These are phyloP conservation scores for Phoenicopterus ruber DNA, from an alignment of 2,113 vertebrate species.

Conservation along the genomic window DNA sequence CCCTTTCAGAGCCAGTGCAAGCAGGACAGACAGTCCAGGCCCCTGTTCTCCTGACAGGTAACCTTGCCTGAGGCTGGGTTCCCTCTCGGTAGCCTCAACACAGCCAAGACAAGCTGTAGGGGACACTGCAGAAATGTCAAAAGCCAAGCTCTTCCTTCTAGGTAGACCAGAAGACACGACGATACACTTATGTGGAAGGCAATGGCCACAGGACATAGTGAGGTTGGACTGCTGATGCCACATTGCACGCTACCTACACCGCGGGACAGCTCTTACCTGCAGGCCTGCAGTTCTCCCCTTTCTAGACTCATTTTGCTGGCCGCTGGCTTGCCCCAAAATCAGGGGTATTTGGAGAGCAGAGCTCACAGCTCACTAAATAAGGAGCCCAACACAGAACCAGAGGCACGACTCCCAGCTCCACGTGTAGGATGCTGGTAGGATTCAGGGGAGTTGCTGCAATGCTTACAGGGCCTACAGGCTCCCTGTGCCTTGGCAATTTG, in stretches of 20 bases:
- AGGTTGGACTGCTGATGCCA: background rate
- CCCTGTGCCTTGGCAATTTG: background rate
- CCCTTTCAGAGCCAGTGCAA: background rate
- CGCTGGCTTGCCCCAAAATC: background rate
- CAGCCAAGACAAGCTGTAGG: background rate
- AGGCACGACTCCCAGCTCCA: background rate
- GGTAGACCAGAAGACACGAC: background rate
- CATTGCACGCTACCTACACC: accelerated
- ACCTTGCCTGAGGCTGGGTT: background rate
- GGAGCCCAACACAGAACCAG: background rate
- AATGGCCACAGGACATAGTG: background rate
- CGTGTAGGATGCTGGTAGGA: background rate
- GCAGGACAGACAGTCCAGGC: background rate
- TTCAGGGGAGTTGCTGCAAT: background rate
- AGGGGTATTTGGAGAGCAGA: background rate
- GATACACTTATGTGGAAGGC: background rate
- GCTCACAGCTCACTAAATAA: background rate
- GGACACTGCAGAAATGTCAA: background rate
- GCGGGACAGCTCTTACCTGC: background rate
- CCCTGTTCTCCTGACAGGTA: background rate
- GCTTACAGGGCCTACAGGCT: background rate
- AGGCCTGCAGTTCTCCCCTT: background rate
- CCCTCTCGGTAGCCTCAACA: background rate
- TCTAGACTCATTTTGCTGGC: background rate
- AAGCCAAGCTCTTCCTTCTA: background rate